Percentiles rank a stretch among this genome's conserved stretches.
Evolutionary conservation across 2,113 vertebrate genomes (phyloP).

Genomic region (Osmerus eperlanus): DNA sequence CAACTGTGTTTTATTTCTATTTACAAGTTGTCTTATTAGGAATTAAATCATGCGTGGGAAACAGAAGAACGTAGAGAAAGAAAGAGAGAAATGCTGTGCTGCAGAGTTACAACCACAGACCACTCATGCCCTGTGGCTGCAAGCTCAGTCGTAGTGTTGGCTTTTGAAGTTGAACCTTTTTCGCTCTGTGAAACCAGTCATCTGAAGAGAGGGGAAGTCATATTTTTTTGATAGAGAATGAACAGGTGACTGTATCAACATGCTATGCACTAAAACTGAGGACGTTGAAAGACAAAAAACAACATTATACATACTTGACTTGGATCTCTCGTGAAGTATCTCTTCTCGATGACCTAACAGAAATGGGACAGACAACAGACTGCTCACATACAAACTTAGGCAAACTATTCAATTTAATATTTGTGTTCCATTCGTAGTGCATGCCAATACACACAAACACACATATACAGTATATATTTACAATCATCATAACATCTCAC

Average conservation of each 20-base stretch:
- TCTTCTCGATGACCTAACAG: slow-evolving; percentile 91
- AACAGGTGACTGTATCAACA: not conserved
- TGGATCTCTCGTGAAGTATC: slow-evolving; percentile 88
- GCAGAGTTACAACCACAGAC: slow-evolving; percentile 24
- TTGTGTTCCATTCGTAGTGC: no score
- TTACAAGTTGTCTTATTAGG: no score
- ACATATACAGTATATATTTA: no score
- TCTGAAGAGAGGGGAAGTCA: slow-evolving; percentile 68
- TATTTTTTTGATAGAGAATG: not conserved
- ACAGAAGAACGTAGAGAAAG: not conserved
- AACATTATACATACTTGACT: slow-evolving; percentile 81
- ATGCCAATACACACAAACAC: no score
- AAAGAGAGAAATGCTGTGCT: not conserved
- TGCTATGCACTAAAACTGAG: not conserved
- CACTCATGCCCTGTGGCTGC: not conserved
- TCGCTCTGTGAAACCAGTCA: slow-evolving; percentile 87
- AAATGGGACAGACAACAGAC: not conserved
- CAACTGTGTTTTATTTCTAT: no score
- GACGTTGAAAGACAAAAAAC: not conserved
- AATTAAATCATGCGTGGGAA: no score
- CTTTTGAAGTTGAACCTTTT: slow-evolving; percentile 88
- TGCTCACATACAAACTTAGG: not conserved
- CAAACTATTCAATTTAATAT: no score
- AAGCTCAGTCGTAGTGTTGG: slow-evolving; percentile 84
- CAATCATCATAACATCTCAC: slow-evolving; percentile 60